Base-by-base conservation (phyloP, 37 sponge, comb jelly and placozoan species). In the Agelas oroides region DNA sequence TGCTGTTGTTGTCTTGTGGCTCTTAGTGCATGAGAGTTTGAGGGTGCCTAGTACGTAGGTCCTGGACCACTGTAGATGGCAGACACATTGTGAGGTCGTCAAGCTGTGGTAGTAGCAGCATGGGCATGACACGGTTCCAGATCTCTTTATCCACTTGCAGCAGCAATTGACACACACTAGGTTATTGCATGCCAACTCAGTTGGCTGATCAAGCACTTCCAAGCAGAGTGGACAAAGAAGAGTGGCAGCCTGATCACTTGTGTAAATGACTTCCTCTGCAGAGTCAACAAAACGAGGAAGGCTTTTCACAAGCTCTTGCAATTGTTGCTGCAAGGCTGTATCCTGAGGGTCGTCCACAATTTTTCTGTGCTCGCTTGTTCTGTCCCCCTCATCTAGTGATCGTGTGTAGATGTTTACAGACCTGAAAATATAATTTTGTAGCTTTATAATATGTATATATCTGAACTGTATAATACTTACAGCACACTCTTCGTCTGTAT, bases 81-180 rank as follows among this genome's bases (percentile, higher is more conserved):
- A 8, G 1, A 11, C 30, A 5, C 33, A 68, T 24, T 0, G 39
- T 32, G 25, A 27, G 13, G 70, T 52, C 33, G 33, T 27, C 36
- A 1, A 66, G 3, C 8, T 39, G 33, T 13, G 54, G 30, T 1
- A 3, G 57, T 80, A 66, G 58, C 80, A 80, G 80, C 80, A 65
- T 16, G 80, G 80, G 34, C 78, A 77, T 16, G 40, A 36, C 30
- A 59, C 38, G 1, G 15, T 1, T 20, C 24, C 1, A 36, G 39
- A 61, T 0, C 35, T 2, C 11, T 31, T 15, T 62, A 77, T 20
- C 78, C 78, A 77, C 65, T 17, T 60, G 32, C 69, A 53, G n/a
- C 68, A 67, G 19, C 80, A 80, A 12, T 1, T 28, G 13, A 33
- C 55, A 67, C 80, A 80, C 28, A 80, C 57, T 6, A 80, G 13